phyloP scores from a whole-genome alignment of 2,113 vertebrate genomes.

The Misgurnus mizolepis region DNA sequence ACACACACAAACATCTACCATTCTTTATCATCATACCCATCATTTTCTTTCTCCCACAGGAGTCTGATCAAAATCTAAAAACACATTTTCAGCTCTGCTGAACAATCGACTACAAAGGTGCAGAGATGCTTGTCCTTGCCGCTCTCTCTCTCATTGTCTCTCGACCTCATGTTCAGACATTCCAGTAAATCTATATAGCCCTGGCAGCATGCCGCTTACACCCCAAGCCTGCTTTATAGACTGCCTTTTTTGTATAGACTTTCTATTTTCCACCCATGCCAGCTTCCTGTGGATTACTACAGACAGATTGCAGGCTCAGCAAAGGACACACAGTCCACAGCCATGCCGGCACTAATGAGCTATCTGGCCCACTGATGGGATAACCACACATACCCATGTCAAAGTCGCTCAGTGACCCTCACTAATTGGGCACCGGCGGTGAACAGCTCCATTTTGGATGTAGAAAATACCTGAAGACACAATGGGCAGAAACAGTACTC shows the following conservation, averaged over 20 bases:
- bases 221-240: constrained; percentile 56
- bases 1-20: constrained; percentile 11
- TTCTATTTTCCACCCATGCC: neutral
- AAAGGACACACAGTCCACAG: constrained; percentile 42
- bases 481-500: neutral
- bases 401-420: constrained; percentile 35
- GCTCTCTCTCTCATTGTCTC: constrained; percentile 60
- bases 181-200: constrained; percentile 62
- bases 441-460: constrained; percentile 43
- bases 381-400: constrained; percentile 25
- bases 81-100: constrained; percentile 73
- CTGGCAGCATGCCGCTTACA: constrained; percentile 41
- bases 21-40: constrained; percentile 10
- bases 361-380: constrained; percentile 34
- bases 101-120: constrained; percentile 69
- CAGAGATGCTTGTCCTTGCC: constrained; percentile 64
- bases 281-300: constrained; percentile 22
- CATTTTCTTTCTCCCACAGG: constrained; percentile 59
- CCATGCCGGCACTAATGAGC: constrained; percentile 46
- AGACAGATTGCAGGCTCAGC: constrained; percentile 28
- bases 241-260: constrained; percentile 17
- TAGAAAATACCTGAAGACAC: constrained; percentile 4
- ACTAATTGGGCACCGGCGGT: constrained; percentile 44
- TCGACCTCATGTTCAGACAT: constrained; percentile 61
- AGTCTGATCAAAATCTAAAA: constrained; percentile 75